Evolutionary conservation across 2,797 vertebrate genomes (phyloP).

Genomic region (Scyliorhinus canicula): DNA sequence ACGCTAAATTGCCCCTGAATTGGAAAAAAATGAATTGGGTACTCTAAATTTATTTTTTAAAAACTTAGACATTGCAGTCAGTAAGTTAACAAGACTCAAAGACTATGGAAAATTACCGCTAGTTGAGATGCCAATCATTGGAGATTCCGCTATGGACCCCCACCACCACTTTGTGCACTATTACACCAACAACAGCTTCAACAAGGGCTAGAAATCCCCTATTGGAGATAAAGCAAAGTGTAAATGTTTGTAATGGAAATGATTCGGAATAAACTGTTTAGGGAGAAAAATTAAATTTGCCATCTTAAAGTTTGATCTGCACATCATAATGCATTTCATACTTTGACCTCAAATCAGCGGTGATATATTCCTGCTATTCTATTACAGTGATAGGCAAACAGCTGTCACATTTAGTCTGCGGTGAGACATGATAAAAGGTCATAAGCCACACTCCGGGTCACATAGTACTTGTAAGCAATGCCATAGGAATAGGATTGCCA

Average conservation of each 20-base stretch:
- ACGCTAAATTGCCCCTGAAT: too few relatives aligned
- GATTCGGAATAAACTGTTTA: neutral
- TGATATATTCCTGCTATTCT: neutral
- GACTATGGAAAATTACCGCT: neutral
- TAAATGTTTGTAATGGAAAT: neutral
- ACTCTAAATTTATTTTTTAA: too few relatives aligned
- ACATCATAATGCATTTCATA: neutral
- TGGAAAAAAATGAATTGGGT: too few relatives aligned
- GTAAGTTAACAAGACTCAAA: neutral
- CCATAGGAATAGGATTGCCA: neutral
- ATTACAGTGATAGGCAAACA: neutral
- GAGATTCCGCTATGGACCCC: too few relatives aligned
- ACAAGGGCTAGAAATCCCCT: neutral
- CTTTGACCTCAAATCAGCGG: neutral
- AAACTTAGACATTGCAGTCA: neutral
- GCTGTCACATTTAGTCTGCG: constrained; percentile 29
- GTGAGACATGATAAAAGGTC: neutral
- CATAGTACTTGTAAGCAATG: neutral
- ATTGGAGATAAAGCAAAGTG: neutral
- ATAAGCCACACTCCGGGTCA: neutral
- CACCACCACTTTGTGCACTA: neutral
- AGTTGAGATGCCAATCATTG: too few relatives aligned
- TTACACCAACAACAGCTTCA: neutral
- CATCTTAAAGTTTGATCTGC: neutral
- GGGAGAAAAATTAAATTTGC: neutral